A percentile compares a stretch with the other conserved stretches of the same genome.
Conservation (phyloP, 2,888 invertebrate species). For the Nemoura dubitans region DNA sequence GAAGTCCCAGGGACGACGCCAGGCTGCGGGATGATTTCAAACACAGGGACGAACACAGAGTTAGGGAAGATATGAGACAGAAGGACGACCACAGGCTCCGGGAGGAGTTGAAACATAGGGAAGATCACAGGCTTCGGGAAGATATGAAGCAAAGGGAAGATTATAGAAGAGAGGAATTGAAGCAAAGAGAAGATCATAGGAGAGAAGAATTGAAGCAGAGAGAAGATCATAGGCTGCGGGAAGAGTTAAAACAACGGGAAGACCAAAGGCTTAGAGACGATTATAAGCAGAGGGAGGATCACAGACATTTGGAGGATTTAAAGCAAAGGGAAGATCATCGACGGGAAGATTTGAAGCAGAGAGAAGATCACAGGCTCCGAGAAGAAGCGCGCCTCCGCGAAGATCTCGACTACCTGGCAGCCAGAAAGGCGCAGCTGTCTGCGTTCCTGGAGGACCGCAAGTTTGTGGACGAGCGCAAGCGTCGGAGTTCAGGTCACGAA, state of each 20-base stretch:
- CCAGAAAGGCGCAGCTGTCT: neutral
- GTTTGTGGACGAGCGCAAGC: neutral
- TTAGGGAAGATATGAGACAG: too few species aligned
- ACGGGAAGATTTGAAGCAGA: neutral
- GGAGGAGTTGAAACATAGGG: neutral
- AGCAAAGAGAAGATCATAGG: neutral
- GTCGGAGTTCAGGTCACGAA: neutral
- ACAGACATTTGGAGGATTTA: neutral
- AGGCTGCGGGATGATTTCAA: neutral
- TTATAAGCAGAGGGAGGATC: slow-evolving; percentile 1
- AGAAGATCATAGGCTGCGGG: neutral
- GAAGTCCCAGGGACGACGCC: neutral
- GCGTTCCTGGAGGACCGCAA: neutral
- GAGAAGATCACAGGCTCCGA: neutral
- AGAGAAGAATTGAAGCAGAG: neutral
- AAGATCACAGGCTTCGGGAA: neutral
- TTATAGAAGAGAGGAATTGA: neutral
- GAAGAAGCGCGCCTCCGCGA: slow-evolving; percentile 1
- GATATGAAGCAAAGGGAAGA: neutral
- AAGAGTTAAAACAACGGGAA: neutral
- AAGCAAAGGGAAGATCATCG: slow-evolving; percentile 52
- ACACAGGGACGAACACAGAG: neutral
- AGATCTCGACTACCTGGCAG: neutral
- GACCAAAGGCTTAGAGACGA: neutral
- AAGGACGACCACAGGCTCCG: neutral